Evolutionary conservation across 1,140 invertebrate genomes (phyloP), one percentile per base, ranked within the genome.

Genomic region (Drosophila pachea): DNA sequence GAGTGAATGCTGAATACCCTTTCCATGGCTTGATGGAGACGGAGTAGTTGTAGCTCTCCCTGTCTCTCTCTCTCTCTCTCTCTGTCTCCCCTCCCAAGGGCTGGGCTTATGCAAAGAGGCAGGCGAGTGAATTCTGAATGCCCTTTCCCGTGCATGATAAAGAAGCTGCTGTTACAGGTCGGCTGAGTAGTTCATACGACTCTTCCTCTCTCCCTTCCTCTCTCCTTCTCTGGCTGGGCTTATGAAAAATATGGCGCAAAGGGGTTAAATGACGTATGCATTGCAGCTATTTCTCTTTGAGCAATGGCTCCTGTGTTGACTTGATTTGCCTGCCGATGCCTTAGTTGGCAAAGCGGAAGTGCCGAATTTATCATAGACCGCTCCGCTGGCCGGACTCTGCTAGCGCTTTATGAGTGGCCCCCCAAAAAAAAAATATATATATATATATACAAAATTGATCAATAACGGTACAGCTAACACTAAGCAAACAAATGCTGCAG

Each of bases 171-270:
- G 22, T 22, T 22, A 22, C 22, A 22, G 22, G 22, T 3, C 3
- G 22, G 22, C 22, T 22, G 22, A 22, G 22, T 22, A 22, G 22
- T 22, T 22, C 22, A 22, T 22, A 22, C 22, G 22, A 22, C 22
- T 22, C 22, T 3, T 1, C 22, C 22, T 22, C 22, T 22, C 22
- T 22, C 22, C 22, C 22, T 22, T 22, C 22, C 3, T 3, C 3
- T 3, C 22, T 22, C 22, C 22, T 22, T 3, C 22, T 75, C 64
- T 61, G 72, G 72, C 32, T 58, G 72, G 77, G 78, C 58, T 84
- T 84, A 84, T 84, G 81, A 86, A 79, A 83, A 79, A 84, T 84
- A 84, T 84, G 81, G 81, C 79, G 79, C 73, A 84, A 84, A 84
- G 79, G 79, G 79, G 79, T 86, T 84, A 84, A 84, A 84, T 84